These are phyloP conservation scores for Drosophila elegans DNA, from an alignment of 1,140 invertebrate species.

Conservation along the genomic window DNA sequence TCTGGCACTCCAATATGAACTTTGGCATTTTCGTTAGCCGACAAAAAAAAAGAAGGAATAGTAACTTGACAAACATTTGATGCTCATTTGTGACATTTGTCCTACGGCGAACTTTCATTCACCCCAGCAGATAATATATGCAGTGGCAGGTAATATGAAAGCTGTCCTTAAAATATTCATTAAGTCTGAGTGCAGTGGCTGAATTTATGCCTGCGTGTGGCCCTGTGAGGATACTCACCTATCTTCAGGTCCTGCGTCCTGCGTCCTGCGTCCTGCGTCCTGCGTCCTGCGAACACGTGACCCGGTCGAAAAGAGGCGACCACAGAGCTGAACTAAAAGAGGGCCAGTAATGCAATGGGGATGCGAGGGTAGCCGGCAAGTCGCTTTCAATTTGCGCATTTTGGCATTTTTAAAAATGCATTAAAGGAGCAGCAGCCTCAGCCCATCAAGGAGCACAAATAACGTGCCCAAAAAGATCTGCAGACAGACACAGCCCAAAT, in stretches of 20 bases:
- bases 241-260: slow-evolving; percentile 32
- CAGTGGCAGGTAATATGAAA: slow-evolving; percentile 60
- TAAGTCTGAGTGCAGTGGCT: slow-evolving; percentile 77
- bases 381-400: slow-evolving; percentile 79
- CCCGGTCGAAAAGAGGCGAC: slow-evolving; percentile 41
- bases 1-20: slow-evolving; percentile 16
- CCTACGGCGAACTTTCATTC: slow-evolving; percentile 28
- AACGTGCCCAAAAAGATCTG: slow-evolving; percentile 76
- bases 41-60: slow-evolving; percentile 1
- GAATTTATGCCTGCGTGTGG: slow-evolving; percentile 79
- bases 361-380: slow-evolving; percentile 26
- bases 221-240: not conserved
- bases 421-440: slow-evolving; percentile 57
- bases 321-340: slow-evolving; percentile 49
- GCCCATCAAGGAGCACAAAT: slow-evolving; percentile 58
- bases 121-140: slow-evolving; percentile 44
- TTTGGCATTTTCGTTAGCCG: slow-evolving; percentile 12
- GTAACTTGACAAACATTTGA: slow-evolving; percentile 44
- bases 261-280: slow-evolving; percentile 34
- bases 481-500: slow-evolving; percentile 49
- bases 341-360: not conserved
- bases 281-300: slow-evolving; percentile 54
- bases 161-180: slow-evolving; percentile 77
- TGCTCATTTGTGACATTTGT: slow-evolving; percentile 67
- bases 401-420: slow-evolving; percentile 82